Conservation (phyloP, 2,113 vertebrate genomes). For the Scomber japonicus region DNA sequence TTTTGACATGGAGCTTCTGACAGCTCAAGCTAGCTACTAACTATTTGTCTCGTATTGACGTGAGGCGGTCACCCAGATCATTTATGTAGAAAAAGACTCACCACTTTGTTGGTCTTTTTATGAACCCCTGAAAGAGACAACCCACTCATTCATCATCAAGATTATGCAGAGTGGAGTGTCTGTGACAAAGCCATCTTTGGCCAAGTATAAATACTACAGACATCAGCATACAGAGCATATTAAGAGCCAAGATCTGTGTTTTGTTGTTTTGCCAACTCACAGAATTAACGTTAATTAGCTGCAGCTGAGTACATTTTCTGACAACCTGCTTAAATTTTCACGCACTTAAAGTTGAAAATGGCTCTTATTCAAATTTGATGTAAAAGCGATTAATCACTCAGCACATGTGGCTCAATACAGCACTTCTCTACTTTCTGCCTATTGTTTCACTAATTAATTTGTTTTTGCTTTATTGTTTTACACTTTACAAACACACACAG, state of each 20-base stretch:
- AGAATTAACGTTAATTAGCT: neutral
- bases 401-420: neutral
- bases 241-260: neutral
- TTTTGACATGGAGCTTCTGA: constrained; percentile 1
- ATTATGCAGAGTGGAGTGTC: too few species aligned
- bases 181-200: neutral
- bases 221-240: neutral
- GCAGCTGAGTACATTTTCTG: neutral
- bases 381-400: neutral
- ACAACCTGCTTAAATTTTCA: neutral
- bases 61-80: neutral
- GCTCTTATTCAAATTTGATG: neutral
- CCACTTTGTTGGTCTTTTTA: neutral
- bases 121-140: too few species aligned
- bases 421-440: neutral
- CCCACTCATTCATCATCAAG: too few species aligned
- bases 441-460: neutral
- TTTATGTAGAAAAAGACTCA: neutral
- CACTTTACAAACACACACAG: neutral
- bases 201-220: neutral
- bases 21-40: neutral
- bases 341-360: neutral
- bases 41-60: neutral
- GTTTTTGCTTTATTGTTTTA: neutral
- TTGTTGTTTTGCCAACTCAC: neutral